These are phyloP conservation scores for Uloborus diversus DNA, from an alignment of 1,140 invertebrate species.

Conservation along the genomic window DNA sequence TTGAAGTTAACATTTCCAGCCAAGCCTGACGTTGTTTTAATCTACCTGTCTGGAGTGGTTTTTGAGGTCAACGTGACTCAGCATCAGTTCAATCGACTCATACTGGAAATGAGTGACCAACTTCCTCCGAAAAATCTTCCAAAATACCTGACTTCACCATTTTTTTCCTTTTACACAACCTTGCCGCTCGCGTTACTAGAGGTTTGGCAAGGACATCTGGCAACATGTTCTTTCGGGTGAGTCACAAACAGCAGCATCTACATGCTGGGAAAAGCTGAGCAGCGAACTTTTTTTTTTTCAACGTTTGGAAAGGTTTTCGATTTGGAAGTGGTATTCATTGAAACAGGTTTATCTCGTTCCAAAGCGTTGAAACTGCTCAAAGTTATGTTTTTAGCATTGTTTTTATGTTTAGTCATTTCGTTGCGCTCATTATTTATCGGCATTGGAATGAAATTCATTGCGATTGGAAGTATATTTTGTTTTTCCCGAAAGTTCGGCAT, in stretches of 20 bases:
- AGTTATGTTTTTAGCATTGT: too few species aligned
- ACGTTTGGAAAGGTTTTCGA: slow-evolving; percentile 1
- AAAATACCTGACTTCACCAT: not conserved
- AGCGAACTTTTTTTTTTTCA: not conserved
- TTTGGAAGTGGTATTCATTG: not conserved
- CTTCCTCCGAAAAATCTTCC: not conserved
- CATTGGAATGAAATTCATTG: too few species aligned
- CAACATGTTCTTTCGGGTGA: slow-evolving; percentile 30
- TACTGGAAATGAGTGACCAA: slow-evolving; percentile 15
- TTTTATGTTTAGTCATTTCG: too few species aligned
- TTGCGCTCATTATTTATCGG: too few species aligned
- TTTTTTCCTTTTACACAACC: slow-evolving; percentile 25
- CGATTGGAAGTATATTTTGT: too few species aligned
- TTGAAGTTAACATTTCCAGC: not conserved
- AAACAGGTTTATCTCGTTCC: slow-evolving; percentile 38
- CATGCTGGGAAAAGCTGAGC: too few species aligned
- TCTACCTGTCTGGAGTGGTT: slow-evolving; percentile 45
- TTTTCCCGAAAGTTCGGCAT: too few species aligned
- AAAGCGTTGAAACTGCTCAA: not conserved
- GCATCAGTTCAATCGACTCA: slow-evolving; percentile 16
- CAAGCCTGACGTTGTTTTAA: slow-evolving; percentile 6
- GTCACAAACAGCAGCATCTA: not conserved
- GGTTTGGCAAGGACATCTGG: slow-evolving; percentile 50
- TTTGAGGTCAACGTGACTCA: slow-evolving; percentile 53
- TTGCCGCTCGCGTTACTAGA: slow-evolving; percentile 35